Evolutionary conservation across 2,797 vertebrate species (phyloP), one percentile per base, ranked within the genome.

Genomic region (Parauchenoglanis ngamensis): DNA sequence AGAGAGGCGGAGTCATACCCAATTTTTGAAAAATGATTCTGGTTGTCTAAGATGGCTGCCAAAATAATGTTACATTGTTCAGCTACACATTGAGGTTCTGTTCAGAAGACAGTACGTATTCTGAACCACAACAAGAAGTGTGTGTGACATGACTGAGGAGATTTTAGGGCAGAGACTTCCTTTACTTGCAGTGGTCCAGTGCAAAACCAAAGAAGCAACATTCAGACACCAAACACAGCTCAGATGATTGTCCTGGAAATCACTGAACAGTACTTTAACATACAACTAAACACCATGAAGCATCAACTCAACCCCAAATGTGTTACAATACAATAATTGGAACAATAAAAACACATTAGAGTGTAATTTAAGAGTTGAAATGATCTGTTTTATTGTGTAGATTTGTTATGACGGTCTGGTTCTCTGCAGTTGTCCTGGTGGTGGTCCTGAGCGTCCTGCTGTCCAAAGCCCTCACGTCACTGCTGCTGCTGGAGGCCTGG

Each of bases 341-440:
- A 13, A 25, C 25, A 23, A 25, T 59, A 59, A 59, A 25, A 25
- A 59, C 21, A 59, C 15, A 31, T 70, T 8, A 23, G 13, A 56
- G 52, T 56, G 7, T 19, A 78, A n/a, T n/a, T 28, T 1, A 23
- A 57, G 28, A 57, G 3, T 28, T 54, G 2, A 52, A 15, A 75
- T 75, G 46, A 52, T 31, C 21, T n/a, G 46, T 77, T 52, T 54
- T 25, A 7, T 73, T 13, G 40, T 46, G 35, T 23, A 19, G 54
- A 17, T 73, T 72, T 59, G 28, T 59, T 57, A 31, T 63, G 28
- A 86, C 54, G 88, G 21, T 88, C 35, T 83, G 67, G 21, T 70
- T 49, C 54, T 90, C 87, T 85, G 2, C 93, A 98, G 97, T 94
- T 0, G 1, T 79, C 5, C 92, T 94, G 87, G 87, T 95, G 70